Conservation (phyloP, 2,797 vertebrate genomes). For the Micromesistius poutassou region DNA sequence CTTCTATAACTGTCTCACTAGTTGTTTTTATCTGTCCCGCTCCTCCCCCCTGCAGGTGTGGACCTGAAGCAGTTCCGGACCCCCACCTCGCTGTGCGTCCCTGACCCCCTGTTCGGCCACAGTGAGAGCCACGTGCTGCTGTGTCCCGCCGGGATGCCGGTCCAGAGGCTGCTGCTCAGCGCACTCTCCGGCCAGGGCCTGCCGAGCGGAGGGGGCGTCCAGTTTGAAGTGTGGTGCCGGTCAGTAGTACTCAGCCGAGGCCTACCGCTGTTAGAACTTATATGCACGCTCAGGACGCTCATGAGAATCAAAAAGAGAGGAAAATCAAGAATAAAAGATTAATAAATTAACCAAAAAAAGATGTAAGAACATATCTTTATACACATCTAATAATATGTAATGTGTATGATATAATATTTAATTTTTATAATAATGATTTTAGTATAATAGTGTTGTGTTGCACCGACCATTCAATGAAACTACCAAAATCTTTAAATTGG, state of each 20-base stretch:
- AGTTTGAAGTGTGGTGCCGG: constrained; percentile 99
- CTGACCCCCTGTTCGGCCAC: constrained; percentile 85
- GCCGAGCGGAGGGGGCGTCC: constrained; percentile 77
- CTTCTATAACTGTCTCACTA: background rate
- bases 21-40: background rate
- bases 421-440: too few species aligned
- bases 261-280: too few species aligned
- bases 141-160: constrained; percentile 78
- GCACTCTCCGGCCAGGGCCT: constrained; percentile 75
- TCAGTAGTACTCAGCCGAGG: constrained; percentile 53
- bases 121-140: constrained; percentile 82
- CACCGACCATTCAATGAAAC: background rate
- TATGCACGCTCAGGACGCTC: background rate
- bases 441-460: too few species aligned
- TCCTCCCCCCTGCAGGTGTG: constrained; percentile 51
- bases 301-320: background rate
- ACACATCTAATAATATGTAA: too few species aligned
- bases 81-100: constrained; percentile 84
- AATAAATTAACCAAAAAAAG: too few species aligned
- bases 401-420: too few species aligned
- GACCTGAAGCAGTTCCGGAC: constrained; percentile 82
- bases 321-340: too few species aligned
- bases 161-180: constrained; percentile 85
- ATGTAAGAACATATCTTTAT: too few species aligned
- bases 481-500: too few species aligned